These are phyloP conservation scores for Salminus brasiliensis DNA, from an alignment of 2,113 vertebrate genomes.

Conservation along the genomic window DNA sequence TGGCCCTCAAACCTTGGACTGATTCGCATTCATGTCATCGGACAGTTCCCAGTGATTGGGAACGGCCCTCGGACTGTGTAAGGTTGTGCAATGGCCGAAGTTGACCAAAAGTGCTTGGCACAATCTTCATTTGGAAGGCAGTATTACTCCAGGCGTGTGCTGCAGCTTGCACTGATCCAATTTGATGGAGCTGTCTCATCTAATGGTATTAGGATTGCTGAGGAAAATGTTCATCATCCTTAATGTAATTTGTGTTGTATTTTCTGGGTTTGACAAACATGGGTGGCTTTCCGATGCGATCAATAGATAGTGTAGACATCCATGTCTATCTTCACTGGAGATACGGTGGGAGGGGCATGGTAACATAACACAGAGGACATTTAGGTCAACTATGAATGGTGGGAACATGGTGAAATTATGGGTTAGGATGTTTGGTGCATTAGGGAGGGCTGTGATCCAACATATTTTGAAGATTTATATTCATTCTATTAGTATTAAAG, in stretches of 20 bases:
- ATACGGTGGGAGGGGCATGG: slow-evolving; percentile 14
- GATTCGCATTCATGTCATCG: slow-evolving; percentile 5
- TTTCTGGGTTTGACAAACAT: slow-evolving; percentile 37
- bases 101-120: slow-evolving; percentile 11
- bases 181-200: slow-evolving; percentile 48
- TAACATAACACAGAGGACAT: slow-evolving; percentile 24
- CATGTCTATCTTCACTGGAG: neutral
- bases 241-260: slow-evolving; percentile 53
- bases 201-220: slow-evolving; percentile 56
- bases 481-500: too few relatives aligned
- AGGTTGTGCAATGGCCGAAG: slow-evolving; percentile 4
- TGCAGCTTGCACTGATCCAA: slow-evolving; percentile 38
- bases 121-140: slow-evolving; percentile 2
- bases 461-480: too few relatives aligned
- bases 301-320: slow-evolving; percentile 32
- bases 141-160: slow-evolving; percentile 16
- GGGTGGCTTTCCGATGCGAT: slow-evolving; percentile 41
- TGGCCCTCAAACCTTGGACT: neutral
- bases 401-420: neutral
- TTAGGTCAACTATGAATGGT: neutral
- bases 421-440: neutral
- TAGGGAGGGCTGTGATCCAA: neutral
- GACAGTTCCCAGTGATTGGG: slow-evolving; percentile 7
- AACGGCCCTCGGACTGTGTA: slow-evolving; percentile 23
- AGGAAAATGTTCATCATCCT: slow-evolving; percentile 59